Evolutionary conservation across 1,140 invertebrate species (phyloP), one percentile per base, ranked within the genome.

Genomic region (Monomorium pharaonis): DNA sequence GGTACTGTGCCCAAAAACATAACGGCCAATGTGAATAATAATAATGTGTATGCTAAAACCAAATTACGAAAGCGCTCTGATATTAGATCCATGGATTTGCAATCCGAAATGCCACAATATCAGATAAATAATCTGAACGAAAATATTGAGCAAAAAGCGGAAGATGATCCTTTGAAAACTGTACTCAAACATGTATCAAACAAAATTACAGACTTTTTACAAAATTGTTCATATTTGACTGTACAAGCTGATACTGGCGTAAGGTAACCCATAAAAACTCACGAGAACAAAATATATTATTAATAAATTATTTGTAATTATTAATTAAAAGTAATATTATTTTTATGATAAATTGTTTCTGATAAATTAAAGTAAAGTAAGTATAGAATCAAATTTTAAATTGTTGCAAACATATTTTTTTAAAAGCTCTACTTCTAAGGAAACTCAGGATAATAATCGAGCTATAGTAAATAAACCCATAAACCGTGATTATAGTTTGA

Each of bases 391-490:
- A 3, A 18, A 9, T 0, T 24, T 78, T 49, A 10, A 47, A 77
- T 63, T 77, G 2, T 62, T 47, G 12, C 12, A 30, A 80, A 65
- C 9, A 65, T 65, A n/a, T 1, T 33, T 78, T 27, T 51, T 80
- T 10, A 60, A 3, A 10, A 33, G 14, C 10, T 9, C 5, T 47
- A 37, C 5, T 62, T 27, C 18, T 44, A 12, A 30, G 10, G 30
- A 18, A 37, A 24, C 0, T 78, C 2, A 10, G 12, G 3, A 37
- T 37, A 27, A 49, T 44, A 30, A 67, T 69, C 14, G 16, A 9
- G 9, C 1, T 56, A 9, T 14, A n/a, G n/a, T n/a, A n/a, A n/a
- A n/a, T n/a, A n/a, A n/a, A n/a, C n/a, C n/a, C n/a, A n/a, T n/a
- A n/a, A n/a, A n/a, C n/a, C n/a, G n/a, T n/a, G n/a, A n/a, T n/a